Percentiles rank a stretch among this genome's conserved stretches.
phyloP scores from a whole-genome alignment of 1,140 invertebrate species.

The Calosoma granatense region DNA sequence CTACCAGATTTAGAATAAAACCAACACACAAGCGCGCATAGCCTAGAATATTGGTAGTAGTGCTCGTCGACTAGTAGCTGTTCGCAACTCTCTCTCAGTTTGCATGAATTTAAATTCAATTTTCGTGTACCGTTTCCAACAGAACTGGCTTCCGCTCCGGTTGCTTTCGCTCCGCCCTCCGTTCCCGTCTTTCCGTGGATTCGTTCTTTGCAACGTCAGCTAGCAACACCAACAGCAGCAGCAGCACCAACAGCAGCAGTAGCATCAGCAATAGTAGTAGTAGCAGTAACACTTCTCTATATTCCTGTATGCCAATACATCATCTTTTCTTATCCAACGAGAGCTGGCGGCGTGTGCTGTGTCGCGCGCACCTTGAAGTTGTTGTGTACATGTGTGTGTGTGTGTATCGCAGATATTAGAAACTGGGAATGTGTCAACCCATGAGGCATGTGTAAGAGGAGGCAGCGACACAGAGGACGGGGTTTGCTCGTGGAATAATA shows the following conservation, averaged over 20 bases:
- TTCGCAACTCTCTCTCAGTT: conserved; percentile 23
- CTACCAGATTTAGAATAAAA: too few species aligned
- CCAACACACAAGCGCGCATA: too few species aligned
- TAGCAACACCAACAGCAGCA: background rate
- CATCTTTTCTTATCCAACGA: conserved; percentile 24
- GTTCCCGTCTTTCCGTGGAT: background rate
- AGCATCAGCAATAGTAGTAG: background rate
- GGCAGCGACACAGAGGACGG: too few species aligned
- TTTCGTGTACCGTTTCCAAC: conserved; percentile 23
- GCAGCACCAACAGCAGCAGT: background rate
- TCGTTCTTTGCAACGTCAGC: background rate
- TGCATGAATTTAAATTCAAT: conserved; percentile 36
- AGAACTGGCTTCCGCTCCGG: conserved; percentile 10
- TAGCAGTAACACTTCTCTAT: conserved; percentile 13
- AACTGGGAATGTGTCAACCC: too few species aligned
- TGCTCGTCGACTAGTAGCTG: too few species aligned
- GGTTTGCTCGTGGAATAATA: too few species aligned
- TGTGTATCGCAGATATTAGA: too few species aligned
- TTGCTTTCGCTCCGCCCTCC: background rate
- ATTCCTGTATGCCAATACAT: conserved; percentile 34
- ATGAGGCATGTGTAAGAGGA: too few species aligned
- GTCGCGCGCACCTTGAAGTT: background rate
- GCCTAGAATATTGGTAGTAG: too few species aligned
- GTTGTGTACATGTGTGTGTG: too few species aligned
- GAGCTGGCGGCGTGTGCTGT: background rate